Evolutionary conservation across 2,113 vertebrate species (phyloP), one percentile per base, ranked within the genome.

Genomic region (Proterorhinus semilunaris): DNA sequence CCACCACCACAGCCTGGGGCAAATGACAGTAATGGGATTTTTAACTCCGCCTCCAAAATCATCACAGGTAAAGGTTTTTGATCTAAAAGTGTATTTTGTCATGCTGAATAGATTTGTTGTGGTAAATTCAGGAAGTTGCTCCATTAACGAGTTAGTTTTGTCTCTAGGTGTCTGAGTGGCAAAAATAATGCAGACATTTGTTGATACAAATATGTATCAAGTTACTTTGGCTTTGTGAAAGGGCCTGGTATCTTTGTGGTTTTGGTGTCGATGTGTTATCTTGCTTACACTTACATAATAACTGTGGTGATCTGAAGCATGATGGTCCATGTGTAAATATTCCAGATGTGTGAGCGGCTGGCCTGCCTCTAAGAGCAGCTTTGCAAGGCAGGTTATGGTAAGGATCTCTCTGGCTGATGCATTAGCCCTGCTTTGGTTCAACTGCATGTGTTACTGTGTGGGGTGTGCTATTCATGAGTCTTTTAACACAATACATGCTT

Each of bases 11-110:
- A 98, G 44, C 98, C 97, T 0, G 84, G 91, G 0, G 71, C 76
- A 0, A 62, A 59, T 0, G 74, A 92, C 0, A 69, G 83, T 15
- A 53, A 82, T 55, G 69, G 72, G 61, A 8, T 88, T 48, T 54
- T 53, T 78, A 36, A 45, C 91, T 96, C 95, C 0, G 89, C 94
- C 3, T 97, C 96, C 78, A 96, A 88, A 73, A 88, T 98, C 0
- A 94, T 98, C 62, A 98, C 96, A 52, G 98, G 98, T 99, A 90
- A 93, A n/a, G n/a, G n/a, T n/a, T n/a, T n/a, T n/a, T n/a, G n/a
- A n/a, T n/a, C n/a, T n/a, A 21, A 54, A 54, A 55, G 27, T 54
- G n/a, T 21, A 53, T 53, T 8, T 53, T 53, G 52, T 17, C n/a
- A 17, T 53, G 17, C 7, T 53, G n/a, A 4, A 8, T 16, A 5